A percentile compares a stretch with the other conserved stretches of the same genome.
Conservation (phyloP, 2,797 vertebrate species). For the Mus spretus region DNA sequence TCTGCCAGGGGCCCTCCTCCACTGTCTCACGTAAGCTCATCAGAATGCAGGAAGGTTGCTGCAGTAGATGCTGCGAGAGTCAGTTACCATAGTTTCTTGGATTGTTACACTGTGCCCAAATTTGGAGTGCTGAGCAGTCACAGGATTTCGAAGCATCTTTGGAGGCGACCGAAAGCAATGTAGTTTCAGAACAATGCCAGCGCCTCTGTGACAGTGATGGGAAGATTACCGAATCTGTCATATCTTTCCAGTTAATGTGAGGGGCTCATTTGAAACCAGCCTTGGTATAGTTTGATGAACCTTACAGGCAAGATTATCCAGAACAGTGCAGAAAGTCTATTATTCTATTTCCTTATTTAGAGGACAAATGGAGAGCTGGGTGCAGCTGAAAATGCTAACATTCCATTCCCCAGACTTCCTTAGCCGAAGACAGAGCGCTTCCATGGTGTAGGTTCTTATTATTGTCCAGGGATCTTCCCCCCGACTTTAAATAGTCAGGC, state of each 20-base stretch:
- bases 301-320: conserved; percentile 59
- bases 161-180: conserved; percentile 40
- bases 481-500: conserved; percentile 34
- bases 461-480: neutral
- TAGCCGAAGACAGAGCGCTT: neutral
- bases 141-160: neutral
- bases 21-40: neutral
- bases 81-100: conserved; percentile 63
- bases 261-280: conserved; percentile 40
- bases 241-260: conserved; percentile 37
- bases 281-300: conserved; percentile 72
- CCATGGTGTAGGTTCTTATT: neutral
- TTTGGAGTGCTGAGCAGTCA: conserved; percentile 63
- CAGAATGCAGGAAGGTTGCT: neutral
- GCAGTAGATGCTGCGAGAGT: neutral
- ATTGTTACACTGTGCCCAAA: conserved; percentile 4
- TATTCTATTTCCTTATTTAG: conserved; percentile 79
- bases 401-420: conserved; percentile 61
- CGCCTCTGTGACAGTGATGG: conserved; percentile 53
- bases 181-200: conserved; percentile 69
- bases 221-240: conserved; percentile 60
- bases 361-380: conserved; percentile 78
- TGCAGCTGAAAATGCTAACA: conserved; percentile 75
- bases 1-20: neutral
- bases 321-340: conserved; percentile 71